Evolutionary conservation across 2,113 vertebrate genomes (phyloP).

Genomic region (Lota lota): DNA sequence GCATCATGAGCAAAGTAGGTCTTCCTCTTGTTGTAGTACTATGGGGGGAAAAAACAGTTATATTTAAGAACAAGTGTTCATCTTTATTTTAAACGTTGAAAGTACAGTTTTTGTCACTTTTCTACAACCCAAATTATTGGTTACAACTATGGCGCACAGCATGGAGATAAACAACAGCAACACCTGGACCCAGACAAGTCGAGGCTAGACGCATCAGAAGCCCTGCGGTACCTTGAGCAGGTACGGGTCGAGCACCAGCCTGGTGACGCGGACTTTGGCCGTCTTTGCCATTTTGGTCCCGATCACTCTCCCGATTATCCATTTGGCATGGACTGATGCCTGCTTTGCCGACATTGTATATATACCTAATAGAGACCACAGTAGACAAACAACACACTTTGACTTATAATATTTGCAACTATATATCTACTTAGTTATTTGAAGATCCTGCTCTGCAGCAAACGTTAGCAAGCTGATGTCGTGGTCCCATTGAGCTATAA

Average conservation of each 20-base stretch:
- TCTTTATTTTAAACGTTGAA: too few relatives aligned
- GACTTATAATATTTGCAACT: background rate
- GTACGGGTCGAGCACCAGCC: slow-evolving; percentile 90
- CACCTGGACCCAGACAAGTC: too few relatives aligned
- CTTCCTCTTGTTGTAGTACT: slow-evolving; percentile 97
- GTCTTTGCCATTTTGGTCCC: slow-evolving; percentile 95
- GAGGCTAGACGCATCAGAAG: too few relatives aligned
- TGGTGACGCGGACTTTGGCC: slow-evolving; percentile 92
- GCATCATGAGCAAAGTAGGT: slow-evolving; percentile 97
- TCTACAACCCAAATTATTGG: too few relatives aligned
- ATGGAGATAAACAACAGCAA: too few relatives aligned
- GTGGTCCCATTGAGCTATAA: too few relatives aligned
- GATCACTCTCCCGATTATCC: slow-evolving; percentile 92
- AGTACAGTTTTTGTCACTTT: too few relatives aligned
- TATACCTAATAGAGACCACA: slow-evolving; percentile 32
- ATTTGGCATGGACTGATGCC: slow-evolving; percentile 87
- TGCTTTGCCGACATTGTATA: slow-evolving; percentile 80
- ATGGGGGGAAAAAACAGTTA: slow-evolving; percentile 26
- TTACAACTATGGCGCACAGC: too few relatives aligned
- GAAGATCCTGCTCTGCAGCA: background rate
- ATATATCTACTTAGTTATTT: background rate
- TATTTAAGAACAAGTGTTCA: too few relatives aligned
- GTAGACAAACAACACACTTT: background rate
- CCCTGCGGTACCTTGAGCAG: slow-evolving; percentile 97
- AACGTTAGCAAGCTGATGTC: too few relatives aligned